Conservation (phyloP, 2,888 invertebrate species). For the Drosophila hamatofila region DNA sequence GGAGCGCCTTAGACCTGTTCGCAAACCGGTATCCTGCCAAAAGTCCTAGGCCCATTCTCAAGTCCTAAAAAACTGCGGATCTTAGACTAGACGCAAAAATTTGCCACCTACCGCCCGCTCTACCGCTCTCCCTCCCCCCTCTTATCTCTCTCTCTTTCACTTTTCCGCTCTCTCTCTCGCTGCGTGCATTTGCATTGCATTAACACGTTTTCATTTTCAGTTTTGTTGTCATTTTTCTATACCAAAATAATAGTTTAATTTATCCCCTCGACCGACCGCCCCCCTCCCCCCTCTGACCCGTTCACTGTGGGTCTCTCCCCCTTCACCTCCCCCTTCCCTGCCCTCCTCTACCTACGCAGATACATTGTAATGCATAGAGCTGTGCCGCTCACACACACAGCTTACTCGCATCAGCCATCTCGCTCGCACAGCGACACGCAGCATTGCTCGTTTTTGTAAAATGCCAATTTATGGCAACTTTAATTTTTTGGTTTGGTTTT, state of each 20-base stretch:
- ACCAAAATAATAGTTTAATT: slow-evolving; percentile 15
- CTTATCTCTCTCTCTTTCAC: no score
- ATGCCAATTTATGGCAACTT: slow-evolving; percentile 45
- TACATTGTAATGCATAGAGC: slow-evolving; percentile 21
- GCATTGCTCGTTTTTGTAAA: slow-evolving; percentile 32
- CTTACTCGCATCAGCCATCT: slow-evolving; percentile 3
- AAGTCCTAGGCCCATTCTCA: slow-evolving; percentile 41
- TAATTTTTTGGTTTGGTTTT: slow-evolving; percentile 27
- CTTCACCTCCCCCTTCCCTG: not conserved
- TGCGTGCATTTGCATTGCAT: slow-evolving; percentile 16
- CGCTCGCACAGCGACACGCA: slow-evolving; percentile 37
- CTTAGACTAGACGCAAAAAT: slow-evolving; percentile 20
- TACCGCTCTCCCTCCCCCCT: not conserved
- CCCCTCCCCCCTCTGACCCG: not conserved
- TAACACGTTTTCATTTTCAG: slow-evolving; percentile 17
- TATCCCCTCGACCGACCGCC: not conserved
- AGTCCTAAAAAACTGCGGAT: slow-evolving; percentile 39
- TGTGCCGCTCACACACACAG: slow-evolving; percentile 30
- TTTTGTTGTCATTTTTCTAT: slow-evolving; percentile 10
- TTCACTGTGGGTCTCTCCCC: not conserved
- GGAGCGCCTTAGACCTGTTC: slow-evolving; percentile 14
- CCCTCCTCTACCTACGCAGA: not conserved
- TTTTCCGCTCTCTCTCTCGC: not conserved
- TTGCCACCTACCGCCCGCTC: not conserved
- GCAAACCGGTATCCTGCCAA: slow-evolving; percentile 72